Evolutionary conservation across 2,113 vertebrate species (phyloP), one percentile per base, ranked within the genome.

Genomic region (Pseudopodoces humilis): DNA sequence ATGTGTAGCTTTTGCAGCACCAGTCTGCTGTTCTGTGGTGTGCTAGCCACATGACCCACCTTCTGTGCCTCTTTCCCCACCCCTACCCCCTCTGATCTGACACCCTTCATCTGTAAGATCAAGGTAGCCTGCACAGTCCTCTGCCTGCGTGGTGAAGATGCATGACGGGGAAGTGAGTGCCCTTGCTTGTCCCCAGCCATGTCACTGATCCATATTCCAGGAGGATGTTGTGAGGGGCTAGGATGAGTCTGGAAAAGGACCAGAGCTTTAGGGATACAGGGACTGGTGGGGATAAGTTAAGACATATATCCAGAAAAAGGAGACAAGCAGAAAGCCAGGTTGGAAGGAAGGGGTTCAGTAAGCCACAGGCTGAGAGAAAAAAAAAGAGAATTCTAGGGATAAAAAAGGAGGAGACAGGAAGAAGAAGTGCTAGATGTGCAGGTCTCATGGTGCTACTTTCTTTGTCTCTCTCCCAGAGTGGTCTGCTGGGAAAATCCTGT

Each of bases 1-100:
- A 62, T 44, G 15, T 23, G 17, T 31, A 78, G 35, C 21, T 43
- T 86, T 86, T 75, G 44, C 21, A 72, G 19, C 22, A 52, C 14
- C 30, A 50, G 7, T 30, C 7, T 60, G 25, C 62, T 64, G n/a
- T 52, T 77, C 47, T 75, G 43, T n/a, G 41, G 19, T n/a, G 65
- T 33, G 22, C 47, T 63, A 30, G 15, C 37, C 53, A 49, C 1
- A 0, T 28, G 46, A 11, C 7, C 13, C 3, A 5, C 25, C 6
- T 50, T 30, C 30, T 27, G 5, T 37, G 60, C 52, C 33, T 69
- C 41, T 68, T 44, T 74, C 27, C 47, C n/a, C 22, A 35, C 10
- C 21, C 15, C 56, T 47, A 35, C 18, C 8, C 20, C 7, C n/a
- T 71, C 69, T 6, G 5, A 15, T 64, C 62, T 85, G 47, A 55